Conservation (phyloP, 2,888 invertebrate genomes). For the Orchesella flavescens region DNA sequence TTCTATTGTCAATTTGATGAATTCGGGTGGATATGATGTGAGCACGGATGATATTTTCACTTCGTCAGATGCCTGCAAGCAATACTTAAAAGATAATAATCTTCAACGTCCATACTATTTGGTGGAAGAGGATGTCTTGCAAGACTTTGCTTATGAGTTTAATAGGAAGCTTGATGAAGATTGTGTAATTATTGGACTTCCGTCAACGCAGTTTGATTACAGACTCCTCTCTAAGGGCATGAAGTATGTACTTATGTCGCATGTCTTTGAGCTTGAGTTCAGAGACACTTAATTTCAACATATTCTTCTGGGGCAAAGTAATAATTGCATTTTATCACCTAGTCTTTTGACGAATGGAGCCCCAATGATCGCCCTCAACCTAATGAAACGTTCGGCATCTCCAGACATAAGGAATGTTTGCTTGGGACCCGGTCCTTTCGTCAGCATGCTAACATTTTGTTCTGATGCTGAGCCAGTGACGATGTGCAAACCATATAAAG, state of each 20-base stretch:
- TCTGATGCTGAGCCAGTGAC: slow-evolving; percentile 51
- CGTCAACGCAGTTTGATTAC: slow-evolving; percentile 56
- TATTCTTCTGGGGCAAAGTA: too few relatives aligned
- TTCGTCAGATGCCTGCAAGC: slow-evolving; percentile 55
- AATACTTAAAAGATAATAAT: slow-evolving; percentile 34
- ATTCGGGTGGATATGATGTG: slow-evolving; percentile 17
- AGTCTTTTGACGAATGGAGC: slow-evolving; percentile 43
- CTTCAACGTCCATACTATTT: slow-evolving; percentile 43
- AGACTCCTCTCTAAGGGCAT: slow-evolving; percentile 53
- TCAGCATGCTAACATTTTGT: slow-evolving; percentile 25
- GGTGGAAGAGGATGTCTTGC: slow-evolving; percentile 22
- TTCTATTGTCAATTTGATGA: slow-evolving; percentile 10
- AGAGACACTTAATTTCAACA: too few relatives aligned
- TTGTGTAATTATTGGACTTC: slow-evolving; percentile 53
- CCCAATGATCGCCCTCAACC: slow-evolving; percentile 46
- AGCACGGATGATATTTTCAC: slow-evolving; percentile 47
- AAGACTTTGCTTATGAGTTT: slow-evolving; percentile 52
- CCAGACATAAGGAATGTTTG: slow-evolving; percentile 5
- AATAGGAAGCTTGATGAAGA: slow-evolving; percentile 20
- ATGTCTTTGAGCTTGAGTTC: too few relatives aligned
- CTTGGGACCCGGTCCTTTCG: slow-evolving; percentile 51
- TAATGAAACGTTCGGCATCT: slow-evolving; percentile 17
- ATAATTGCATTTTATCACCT: too few relatives aligned
- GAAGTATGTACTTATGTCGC: slow-evolving; percentile 11
- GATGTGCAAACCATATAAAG: slow-evolving; percentile 37